These are phyloP conservation scores for Atlantisia rogersi DNA, from an alignment of 2,113 vertebrate genomes.

Conservation along the genomic window DNA sequence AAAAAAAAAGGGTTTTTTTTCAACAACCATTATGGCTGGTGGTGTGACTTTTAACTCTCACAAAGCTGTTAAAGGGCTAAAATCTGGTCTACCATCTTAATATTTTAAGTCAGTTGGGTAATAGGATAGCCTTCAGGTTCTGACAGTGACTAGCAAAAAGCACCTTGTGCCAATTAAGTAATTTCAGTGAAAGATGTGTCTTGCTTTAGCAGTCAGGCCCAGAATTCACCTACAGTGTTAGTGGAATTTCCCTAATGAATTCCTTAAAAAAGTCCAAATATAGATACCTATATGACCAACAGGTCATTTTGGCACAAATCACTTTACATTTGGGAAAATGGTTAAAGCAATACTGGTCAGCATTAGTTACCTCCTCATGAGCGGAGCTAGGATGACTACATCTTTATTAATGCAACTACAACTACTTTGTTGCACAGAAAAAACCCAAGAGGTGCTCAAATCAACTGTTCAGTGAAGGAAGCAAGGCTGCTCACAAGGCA, in stretches of 20 bases:
- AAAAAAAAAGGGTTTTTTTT: background rate
- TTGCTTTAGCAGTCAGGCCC: background rate
- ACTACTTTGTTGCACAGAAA: accelerated
- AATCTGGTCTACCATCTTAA: background rate
- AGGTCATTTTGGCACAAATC: background rate
- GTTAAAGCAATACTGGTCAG: background rate
- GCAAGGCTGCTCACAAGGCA: background rate
- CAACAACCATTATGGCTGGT: background rate
- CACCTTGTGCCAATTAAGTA: background rate
- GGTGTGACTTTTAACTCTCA: background rate
- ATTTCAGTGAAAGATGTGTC: background rate
- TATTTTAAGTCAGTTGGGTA: background rate
- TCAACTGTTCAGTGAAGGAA: too few relatives aligned
- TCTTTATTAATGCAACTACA: background rate
- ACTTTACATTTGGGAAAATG: background rate
- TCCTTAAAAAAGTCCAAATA: background rate
- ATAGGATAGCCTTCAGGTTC: background rate
- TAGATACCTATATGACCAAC: background rate
- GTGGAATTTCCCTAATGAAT: background rate
- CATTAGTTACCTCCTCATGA: background rate
- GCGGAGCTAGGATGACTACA: background rate
- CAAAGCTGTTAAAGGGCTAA: background rate
- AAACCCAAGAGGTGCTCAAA: too few relatives aligned
- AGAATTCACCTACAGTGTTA: background rate
- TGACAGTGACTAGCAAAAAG: background rate